Evolutionary conservation across 2,888 invertebrate genomes (phyloP).

Genomic region (Agonopterix alstromeriana): DNA sequence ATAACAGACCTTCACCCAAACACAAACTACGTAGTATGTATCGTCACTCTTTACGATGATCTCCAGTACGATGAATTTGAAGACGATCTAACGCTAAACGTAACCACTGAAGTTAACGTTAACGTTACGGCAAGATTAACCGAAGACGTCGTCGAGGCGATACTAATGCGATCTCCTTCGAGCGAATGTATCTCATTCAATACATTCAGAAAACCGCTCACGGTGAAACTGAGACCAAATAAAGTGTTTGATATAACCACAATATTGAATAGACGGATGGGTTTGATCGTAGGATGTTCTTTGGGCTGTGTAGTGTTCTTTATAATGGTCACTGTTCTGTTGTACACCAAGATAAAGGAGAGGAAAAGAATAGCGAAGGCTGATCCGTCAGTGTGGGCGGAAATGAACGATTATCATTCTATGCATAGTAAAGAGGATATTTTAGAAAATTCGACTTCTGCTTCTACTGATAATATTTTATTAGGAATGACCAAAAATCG

Average conservation of each 20-base stretch:
- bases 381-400: conserved; percentile 58
- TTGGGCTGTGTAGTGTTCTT: conserved; percentile 66
- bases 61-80: conserved; percentile 35
- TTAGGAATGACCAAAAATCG: conserved; percentile 63
- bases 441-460: conserved; percentile 58
- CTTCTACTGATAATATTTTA: conserved; percentile 70
- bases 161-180: conserved; percentile 56
- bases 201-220: conserved; percentile 46
- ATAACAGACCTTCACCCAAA: conserved; percentile 49
- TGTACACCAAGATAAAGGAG: conserved; percentile 68
- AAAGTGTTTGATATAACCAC: conserved; percentile 49
- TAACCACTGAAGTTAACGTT: conserved; percentile 29
- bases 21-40: conserved; percentile 56
- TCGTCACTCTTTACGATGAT: conserved; percentile 54
- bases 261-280: conserved; percentile 60
- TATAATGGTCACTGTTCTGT: conserved; percentile 60
- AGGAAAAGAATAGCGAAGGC: conserved; percentile 65
- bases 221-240: conserved; percentile 36
- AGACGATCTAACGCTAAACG: conserved; percentile 28
- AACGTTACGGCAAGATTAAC: conserved; percentile 47
- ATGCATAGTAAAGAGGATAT: conserved; percentile 68
- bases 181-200: conserved; percentile 66
- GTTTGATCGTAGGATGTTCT: conserved; percentile 64
- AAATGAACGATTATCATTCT: conserved; percentile 69
- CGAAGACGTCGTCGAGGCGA: conserved; percentile 50